Percentiles rank a stretch among this genome's conserved stretches.
Evolutionary conservation across 2,888 invertebrate species (phyloP).

Genomic region (Thymelicus acteon): DNA sequence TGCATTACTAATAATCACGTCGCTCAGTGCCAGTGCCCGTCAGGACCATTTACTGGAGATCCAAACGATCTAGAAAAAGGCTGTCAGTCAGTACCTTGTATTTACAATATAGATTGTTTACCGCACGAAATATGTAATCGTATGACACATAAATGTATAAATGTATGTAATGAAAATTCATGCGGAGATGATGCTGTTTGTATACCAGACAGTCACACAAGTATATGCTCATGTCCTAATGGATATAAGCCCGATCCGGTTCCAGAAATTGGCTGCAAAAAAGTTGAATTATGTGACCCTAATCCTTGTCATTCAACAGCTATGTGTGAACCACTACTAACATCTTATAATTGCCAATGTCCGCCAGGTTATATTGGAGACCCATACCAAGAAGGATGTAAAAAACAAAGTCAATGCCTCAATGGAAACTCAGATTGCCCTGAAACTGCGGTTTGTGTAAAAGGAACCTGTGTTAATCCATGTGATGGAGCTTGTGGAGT

Average conservation of each 20-base stretch:
- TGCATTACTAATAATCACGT: conserved; percentile 96
- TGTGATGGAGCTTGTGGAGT: conserved; percentile 93
- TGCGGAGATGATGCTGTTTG: conserved; percentile 96
- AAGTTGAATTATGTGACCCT: conserved; percentile 89
- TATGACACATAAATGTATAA: conserved; percentile 91
- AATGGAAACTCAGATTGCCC: conserved; percentile 91
- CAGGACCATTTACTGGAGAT: conserved; percentile 94
- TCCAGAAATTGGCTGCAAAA: conserved; percentile 92
- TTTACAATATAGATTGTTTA: conserved; percentile 94
- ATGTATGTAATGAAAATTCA: conserved; percentile 91
- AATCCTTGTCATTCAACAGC: conserved; percentile 93
- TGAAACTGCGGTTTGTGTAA: conserved; percentile 88
- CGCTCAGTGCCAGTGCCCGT: conserved; percentile 95
- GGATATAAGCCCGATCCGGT: conserved; percentile 92
- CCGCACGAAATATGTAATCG: conserved; percentile 92
- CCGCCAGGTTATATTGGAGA: conserved; percentile 91
- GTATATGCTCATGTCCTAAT: conserved; percentile 93
- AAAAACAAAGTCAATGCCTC: conserved; percentile 90
- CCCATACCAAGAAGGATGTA: conserved; percentile 90
- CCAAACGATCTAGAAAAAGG: conserved; percentile 91
- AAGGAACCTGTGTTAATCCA: conserved; percentile 90
- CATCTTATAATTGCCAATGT: conserved; percentile 91
- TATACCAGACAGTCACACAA: conserved; percentile 92
- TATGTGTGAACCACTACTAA: conserved; percentile 88
- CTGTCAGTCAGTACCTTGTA: conserved; percentile 92